phyloP scores from a whole-genome alignment of 2,113 vertebrate genomes.

The Rhinichthys klamathensis region DNA sequence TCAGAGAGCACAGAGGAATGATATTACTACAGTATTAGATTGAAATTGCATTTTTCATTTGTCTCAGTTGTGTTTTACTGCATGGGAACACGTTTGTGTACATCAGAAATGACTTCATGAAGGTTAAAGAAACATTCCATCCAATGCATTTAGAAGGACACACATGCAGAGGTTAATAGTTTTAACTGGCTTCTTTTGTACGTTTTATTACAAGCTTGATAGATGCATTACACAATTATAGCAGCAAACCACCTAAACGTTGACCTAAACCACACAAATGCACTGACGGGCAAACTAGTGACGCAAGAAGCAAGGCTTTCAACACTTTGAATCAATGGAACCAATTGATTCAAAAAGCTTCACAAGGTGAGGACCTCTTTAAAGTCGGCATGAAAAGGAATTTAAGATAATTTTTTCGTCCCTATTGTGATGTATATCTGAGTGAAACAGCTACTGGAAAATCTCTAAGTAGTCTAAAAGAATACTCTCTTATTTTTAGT shows the following conservation, averaged over 20 bases:
- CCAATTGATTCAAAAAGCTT: not conserved
- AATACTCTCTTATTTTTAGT: too few relatives aligned
- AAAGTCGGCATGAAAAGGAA: not conserved
- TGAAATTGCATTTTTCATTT: not conserved
- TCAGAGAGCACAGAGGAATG: not conserved
- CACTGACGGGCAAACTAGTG: not conserved
- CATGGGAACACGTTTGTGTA: not conserved
- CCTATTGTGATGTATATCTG: too few relatives aligned
- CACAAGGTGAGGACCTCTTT: not conserved
- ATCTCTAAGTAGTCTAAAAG: too few relatives aligned
- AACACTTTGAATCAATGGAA: not conserved
- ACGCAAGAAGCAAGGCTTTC: not conserved
- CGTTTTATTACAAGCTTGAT: not conserved
- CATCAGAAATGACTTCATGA: not conserved
- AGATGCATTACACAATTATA: conserved; percentile 39
- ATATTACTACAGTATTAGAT: not conserved
- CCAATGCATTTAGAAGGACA: not conserved
- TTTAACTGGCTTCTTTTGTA: too few relatives aligned
- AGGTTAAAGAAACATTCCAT: not conserved
- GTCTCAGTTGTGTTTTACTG: not conserved
- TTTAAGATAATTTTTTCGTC: too few relatives aligned
- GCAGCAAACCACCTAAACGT: not conserved
- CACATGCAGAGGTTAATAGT: not conserved
- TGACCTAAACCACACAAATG: not conserved
- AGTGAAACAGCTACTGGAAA: too few relatives aligned